Base-by-base conservation (phyloP, 1,140 invertebrate species). In the Ceratina calcarata region DNA sequence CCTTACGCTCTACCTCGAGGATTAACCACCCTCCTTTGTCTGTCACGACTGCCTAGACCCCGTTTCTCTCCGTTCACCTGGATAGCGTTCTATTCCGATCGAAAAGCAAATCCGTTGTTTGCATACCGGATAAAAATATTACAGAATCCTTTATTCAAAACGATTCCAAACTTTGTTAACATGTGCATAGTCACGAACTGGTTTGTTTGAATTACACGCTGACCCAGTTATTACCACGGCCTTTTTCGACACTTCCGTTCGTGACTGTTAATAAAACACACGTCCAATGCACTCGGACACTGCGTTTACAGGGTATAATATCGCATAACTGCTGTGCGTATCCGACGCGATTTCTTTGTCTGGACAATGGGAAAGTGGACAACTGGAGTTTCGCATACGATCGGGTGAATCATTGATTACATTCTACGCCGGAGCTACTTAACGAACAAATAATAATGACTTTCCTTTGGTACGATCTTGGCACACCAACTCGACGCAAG, bases 171-270 rank as follows among this genome's bases (percentile, higher is more conserved):
- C 6, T 10, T 10, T 10, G 37, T 45, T 45, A 45, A 45, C 37
- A 7, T 13, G 18, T 68, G 49, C 13, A n/a, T 24, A 0, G 45
- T 8, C 2, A 49, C 15, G 27, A n/a, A 49, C 62, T 45, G 27
- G 53, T 75, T 79, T 62, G 3, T 45, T 76, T 18, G 20, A 64
- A 55, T 64, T 55, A 55, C 55, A 51, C 16, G 45, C 60, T 45
- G 57, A 67, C 64, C 58, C 49, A 67, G 1, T 80, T 67, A 37
- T 12, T 60, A 61, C 58, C 24, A 18, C 32, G n/a, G 7, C 24
- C 12, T 51, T 27, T 32, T 18, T 65, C n/a, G 13, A 22, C 18
- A 53, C 24, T 24, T n/a, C 18, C 2, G 3, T n/a, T 12, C n/a
- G 3, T 3, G 20, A 22, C 13, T 45, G 2, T n/a, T 12, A 22